phyloP scores from a whole-genome alignment of 2,888 invertebrate genomes.

The Orchestes rusci region DNA sequence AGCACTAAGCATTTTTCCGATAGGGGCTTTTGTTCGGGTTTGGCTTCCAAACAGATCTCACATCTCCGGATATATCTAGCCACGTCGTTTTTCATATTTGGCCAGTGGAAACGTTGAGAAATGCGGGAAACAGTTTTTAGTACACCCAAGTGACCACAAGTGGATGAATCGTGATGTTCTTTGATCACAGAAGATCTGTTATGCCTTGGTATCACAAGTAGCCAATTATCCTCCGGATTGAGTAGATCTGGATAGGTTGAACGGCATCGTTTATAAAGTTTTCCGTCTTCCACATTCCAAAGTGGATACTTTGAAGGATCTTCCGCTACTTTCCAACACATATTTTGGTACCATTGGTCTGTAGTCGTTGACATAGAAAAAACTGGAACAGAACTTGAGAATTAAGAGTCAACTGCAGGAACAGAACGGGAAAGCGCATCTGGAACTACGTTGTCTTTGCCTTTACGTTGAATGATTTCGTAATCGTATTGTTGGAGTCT shows the following conservation, averaged over 20 bases:
- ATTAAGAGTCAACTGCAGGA: slow-evolving; percentile 5
- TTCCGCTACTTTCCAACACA: background rate
- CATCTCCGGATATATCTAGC: slow-evolving; percentile 22
- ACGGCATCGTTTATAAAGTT: too few relatives aligned
- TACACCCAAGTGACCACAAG: slow-evolving; percentile 12
- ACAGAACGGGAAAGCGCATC: slow-evolving; percentile 20
- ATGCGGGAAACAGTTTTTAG: too few relatives aligned
- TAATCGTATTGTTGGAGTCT: too few relatives aligned
- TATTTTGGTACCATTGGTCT: slow-evolving; percentile 10
- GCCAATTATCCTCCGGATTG: too few relatives aligned
- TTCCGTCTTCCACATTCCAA: too few relatives aligned
- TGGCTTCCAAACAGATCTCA: slow-evolving; percentile 9
- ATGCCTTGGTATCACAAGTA: slow-evolving; percentile 8
- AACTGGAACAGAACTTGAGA: too few relatives aligned
- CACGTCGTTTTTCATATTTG: slow-evolving; percentile 28
- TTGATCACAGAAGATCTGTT: slow-evolving; percentile 8
- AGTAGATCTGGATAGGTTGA: too few relatives aligned
- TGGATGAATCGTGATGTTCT: slow-evolving; percentile 12
- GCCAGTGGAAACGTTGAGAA: slow-evolving; percentile 26
- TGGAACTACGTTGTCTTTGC: slow-evolving; percentile 21
- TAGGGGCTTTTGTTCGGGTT: too few relatives aligned
- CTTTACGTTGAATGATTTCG: slow-evolving; percentile 21
- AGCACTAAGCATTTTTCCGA: too few relatives aligned
- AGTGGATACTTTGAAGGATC: slow-evolving; percentile 2
- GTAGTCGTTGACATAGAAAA: background rate